Conservation (phyloP, 2,888 invertebrate genomes). For the Patella ulyssiponensis region DNA sequence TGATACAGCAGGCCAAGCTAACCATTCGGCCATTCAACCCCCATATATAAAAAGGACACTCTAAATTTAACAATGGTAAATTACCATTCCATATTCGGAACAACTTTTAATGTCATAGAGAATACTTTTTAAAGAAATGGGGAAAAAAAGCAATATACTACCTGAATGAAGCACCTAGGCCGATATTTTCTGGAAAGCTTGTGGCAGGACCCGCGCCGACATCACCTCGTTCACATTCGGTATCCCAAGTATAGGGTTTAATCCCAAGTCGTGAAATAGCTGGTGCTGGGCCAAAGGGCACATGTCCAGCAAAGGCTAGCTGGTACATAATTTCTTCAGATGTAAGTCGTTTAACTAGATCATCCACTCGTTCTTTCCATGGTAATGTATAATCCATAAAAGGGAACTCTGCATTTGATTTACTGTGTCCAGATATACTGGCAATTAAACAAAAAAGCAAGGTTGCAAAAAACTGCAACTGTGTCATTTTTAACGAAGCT, state of each 20-base stretch:
- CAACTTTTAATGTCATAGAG: too few species aligned
- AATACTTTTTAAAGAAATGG: too few species aligned
- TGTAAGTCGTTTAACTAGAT: constrained; percentile 47
- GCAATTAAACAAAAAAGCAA: too few species aligned
- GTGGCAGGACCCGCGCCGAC: constrained; percentile 64
- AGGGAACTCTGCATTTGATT: constrained; percentile 32
- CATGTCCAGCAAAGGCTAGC: constrained; percentile 26
- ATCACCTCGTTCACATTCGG: constrained; percentile 67
- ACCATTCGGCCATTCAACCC: too few species aligned
- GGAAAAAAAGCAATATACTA: constrained; percentile 22
- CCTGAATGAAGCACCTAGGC: constrained; percentile 68
- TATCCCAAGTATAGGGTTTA: constrained; percentile 63
- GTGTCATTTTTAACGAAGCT: too few species aligned
- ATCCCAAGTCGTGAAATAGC: constrained; percentile 60
- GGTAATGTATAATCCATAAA: constrained; percentile 46
- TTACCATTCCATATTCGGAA: too few species aligned
- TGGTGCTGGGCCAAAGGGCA: constrained; percentile 56
- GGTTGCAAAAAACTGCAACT: too few species aligned
- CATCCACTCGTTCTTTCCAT: constrained; percentile 48
- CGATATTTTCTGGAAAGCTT: constrained; percentile 66
- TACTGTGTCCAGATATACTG: too few species aligned
- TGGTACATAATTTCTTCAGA: constrained; percentile 46
- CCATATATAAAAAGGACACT: too few species aligned
- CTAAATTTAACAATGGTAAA: too few species aligned
- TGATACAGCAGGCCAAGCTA: too few species aligned